Evolutionary conservation across 2,888 invertebrate genomes (phyloP).

Genomic region (Dolichopus griseipennis): DNA sequence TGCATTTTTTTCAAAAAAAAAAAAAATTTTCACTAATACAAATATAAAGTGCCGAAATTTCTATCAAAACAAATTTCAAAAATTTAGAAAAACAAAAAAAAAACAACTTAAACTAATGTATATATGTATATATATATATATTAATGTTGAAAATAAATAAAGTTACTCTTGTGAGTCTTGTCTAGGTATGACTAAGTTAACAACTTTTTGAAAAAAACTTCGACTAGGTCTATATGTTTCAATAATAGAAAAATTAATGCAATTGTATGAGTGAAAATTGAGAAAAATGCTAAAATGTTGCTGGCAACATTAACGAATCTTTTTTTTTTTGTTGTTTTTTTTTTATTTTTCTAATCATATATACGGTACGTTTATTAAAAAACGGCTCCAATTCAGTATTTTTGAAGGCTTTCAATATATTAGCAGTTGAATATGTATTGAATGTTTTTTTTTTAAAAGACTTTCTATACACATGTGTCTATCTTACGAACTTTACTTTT

Average conservation of each 20-base stretch:
- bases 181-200: not conserved
- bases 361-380: too few species aligned
- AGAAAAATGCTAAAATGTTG: not conserved
- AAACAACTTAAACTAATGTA: not conserved
- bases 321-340: too few species aligned
- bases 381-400: too few species aligned
- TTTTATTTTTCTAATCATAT: not conserved
- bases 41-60: slow-evolving; percentile 1
- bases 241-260: too few species aligned
- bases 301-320: not conserved
- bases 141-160: too few species aligned
- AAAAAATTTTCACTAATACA: not conserved
- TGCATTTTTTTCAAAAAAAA: not conserved
- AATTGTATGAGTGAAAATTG: too few species aligned
- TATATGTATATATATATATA: not conserved
- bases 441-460: too few species aligned
- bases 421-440: too few species aligned
- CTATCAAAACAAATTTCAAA: slow-evolving; percentile 1
- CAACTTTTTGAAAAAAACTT: not conserved
- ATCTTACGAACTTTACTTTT: not conserved
- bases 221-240: not conserved
- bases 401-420: too few species aligned
- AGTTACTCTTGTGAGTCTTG: too few species aligned
- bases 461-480: too few species aligned
- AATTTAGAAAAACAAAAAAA: not conserved